Base-by-base conservation (phyloP, 2,888 invertebrate species). In the Perizoma flavofasciatum region DNA sequence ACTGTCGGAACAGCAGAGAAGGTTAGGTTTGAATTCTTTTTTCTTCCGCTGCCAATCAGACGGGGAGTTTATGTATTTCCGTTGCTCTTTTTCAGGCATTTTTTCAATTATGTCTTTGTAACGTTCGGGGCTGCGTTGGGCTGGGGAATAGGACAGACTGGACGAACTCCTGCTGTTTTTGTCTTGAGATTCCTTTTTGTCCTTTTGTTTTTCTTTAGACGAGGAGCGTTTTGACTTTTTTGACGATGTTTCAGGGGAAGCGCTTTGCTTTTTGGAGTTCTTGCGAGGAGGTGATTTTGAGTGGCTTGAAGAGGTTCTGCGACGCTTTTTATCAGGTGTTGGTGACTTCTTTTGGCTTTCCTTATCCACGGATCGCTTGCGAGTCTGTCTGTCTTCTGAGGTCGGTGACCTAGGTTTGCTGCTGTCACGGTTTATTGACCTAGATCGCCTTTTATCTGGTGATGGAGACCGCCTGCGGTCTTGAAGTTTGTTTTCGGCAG, bases 101-200 rank as follows among this genome's bases (percentile, higher is more conserved):
- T 88, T 92, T 53, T 94, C 94, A 40, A 95, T 85, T 45, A 95
- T 94, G 63, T 95, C 95, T 34, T 91, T 92, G 76, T 95, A 95
- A 0, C 95, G 92, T 71, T 95, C 95, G 0, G 95, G 95, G 81
- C 95, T 93, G 10, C 94, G 92, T 3, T 94, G 90, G 0, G 95
- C 94, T 0, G 95, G 95, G 0, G 95, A 95, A 72, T 95, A 95
- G 70, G 95, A 95, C 51, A 95, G 82, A 65, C 93, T 94, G 8
- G 93, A 93, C 0, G 92, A 89, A 70, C 93, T 93, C 47, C 89
- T 78, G 59, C 93, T 93, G 10, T 89, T 90, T 6, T 85, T 75
- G 5, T 78, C 77, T 55, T 79, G 79, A 49, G 77, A 67, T 58
- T 78, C 79, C 52, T 77, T 76, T 9, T 74, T 76, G 41, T 69